Base-by-base conservation (phyloP, 2,113 vertebrate species). In the Halcyon senegalensis region DNA sequence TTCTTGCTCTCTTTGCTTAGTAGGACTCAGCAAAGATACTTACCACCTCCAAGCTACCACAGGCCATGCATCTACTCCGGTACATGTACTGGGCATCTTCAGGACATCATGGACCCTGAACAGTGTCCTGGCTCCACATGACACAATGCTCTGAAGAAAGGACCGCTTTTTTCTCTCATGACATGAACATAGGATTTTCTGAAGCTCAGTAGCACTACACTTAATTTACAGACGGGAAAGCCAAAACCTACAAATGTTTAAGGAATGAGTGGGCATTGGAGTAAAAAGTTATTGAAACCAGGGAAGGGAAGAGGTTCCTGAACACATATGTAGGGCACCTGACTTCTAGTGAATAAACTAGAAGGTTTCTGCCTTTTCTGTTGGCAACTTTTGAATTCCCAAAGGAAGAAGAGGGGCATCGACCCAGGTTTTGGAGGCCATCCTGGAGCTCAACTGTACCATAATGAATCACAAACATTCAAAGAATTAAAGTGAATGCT, bases 291-390 rank as follows among this genome's bases (percentile, higher is more conserved):
- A 63, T 50, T 0, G 25, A 85, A 79, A 83, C 1, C 15, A 73
- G 3, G 4, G 46, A 77, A 74, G 15, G 19, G 16, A 90, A 66
- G 31, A 55, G 17, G n/a, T 20, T 81, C 46, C 50, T 11, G 1
- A 78, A 74, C 3, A 15, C 0, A 5, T 0, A 50, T 5, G 0
- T 7, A 46, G 17, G 30, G 19, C 14, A 69, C 16, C 5, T 24
- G 13, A 43, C 41, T 33, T 69, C 2, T 10, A 37, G 3, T 18
- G 4, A 80, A 53, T 14, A 39, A 93, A 55, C 24, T 11, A 43
- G 43, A 43, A 43, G 43, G 13, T 7, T 87, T 44, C 43, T 24
- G 9, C 16, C 24, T 82, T 80, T 84, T 24, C 7, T 51, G 37
- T 39, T 59, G 23, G n/a, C 11, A 75, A 43, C 16, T 19, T 67